Base-by-base conservation (phyloP, 92 coral and sea anemone genomes). In the Heliopora coerulea region DNA sequence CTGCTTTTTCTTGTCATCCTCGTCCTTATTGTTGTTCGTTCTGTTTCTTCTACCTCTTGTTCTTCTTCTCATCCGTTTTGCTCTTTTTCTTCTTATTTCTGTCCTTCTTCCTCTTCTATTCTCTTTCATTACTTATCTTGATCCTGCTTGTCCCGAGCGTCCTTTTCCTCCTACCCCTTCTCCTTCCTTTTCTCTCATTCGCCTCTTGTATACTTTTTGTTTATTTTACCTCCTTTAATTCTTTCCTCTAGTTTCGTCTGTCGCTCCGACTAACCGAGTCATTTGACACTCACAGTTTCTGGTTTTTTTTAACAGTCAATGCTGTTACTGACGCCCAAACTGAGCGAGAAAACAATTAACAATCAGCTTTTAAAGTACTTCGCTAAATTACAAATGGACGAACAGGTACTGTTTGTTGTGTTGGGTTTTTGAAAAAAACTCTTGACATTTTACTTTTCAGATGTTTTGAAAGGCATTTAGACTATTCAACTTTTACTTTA, bases 311-410 rank as follows among this genome's bases (percentile, higher is more conserved):
- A 41, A 0, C 84, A 92, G 97, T 89, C 97, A 2, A 92, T 92
- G 97, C 84, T 92, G 57, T 85, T 92, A 41, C 65, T 92, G 69
- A 91, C 90, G 11, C 89, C 97, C 33, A 92, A 92, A 65, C 75
- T 92, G 26, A 92, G 92, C 68, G 97, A 92, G 56, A 92, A 92
- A 64, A 87, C 96, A 14, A 87, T 92, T 48, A 92, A 83, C 82
- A 92, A 89, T 63, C 97, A 85, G 30, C 86, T 92, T 30, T 72
- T 92, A 37, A 92, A 92, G 41, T 82, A 84, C 42, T 92, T 92
- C 72, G 97, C 97, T 30, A 92, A 92, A 68, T 83, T 92, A 44
- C 97, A 92, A 73, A 92, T 92, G 97, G 97, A 92, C 59, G 92
- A 89, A 79, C 96, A 92, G 96, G 97, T 87, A 78, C 18, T 56